Evolutionary conservation across 2,797 vertebrate genomes (phyloP).

Genomic region (Helostoma temminkii): DNA sequence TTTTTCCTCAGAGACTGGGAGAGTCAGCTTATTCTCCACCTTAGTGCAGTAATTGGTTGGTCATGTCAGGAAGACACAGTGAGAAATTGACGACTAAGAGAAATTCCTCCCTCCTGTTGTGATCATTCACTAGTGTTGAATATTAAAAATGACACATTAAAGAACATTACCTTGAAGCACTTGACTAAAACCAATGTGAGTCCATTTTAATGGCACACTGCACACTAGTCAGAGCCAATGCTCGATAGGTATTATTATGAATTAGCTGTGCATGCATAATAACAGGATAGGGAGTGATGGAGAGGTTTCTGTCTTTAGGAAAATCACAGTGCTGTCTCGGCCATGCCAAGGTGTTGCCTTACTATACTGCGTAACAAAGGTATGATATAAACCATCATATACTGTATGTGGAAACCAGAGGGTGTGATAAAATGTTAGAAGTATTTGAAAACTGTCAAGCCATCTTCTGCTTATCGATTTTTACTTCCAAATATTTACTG

Average conservation of each 20-base stretch:
- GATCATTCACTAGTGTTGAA: slow-evolving; percentile 70
- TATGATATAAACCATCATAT: slow-evolving; percentile 41
- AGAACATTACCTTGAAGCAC: slow-evolving; percentile 76
- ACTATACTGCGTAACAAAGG: neutral
- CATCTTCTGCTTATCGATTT: slow-evolving; percentile 53
- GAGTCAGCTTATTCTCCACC: slow-evolving; percentile 52
- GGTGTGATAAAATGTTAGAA: slow-evolving; percentile 40
- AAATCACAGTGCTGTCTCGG: slow-evolving; percentile 33
- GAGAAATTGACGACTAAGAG: slow-evolving; percentile 72
- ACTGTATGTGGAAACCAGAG: slow-evolving; percentile 33
- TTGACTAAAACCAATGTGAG: slow-evolving; percentile 74
- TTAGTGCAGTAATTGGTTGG: slow-evolving; percentile 74
- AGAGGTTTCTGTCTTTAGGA: slow-evolving; percentile 42
- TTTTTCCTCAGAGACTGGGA: slow-evolving; percentile 22
- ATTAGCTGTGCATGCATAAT: slow-evolving; percentile 67
- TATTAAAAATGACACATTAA: slow-evolving; percentile 77
- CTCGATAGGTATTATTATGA: slow-evolving; percentile 76
- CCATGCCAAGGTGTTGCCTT: slow-evolving; percentile 35
- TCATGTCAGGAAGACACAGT: slow-evolving; percentile 67
- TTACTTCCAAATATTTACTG: slow-evolving; percentile 58
- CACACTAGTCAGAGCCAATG: slow-evolving; percentile 65
- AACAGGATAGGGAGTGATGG: slow-evolving; percentile 46
- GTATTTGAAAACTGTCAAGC: slow-evolving; percentile 49
- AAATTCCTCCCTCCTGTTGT: slow-evolving; percentile 74
- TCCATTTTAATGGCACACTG: slow-evolving; percentile 71